Evolutionary conservation across 2,797 vertebrate species (phyloP).

Genomic region (Melanotaenia nigrans): DNA sequence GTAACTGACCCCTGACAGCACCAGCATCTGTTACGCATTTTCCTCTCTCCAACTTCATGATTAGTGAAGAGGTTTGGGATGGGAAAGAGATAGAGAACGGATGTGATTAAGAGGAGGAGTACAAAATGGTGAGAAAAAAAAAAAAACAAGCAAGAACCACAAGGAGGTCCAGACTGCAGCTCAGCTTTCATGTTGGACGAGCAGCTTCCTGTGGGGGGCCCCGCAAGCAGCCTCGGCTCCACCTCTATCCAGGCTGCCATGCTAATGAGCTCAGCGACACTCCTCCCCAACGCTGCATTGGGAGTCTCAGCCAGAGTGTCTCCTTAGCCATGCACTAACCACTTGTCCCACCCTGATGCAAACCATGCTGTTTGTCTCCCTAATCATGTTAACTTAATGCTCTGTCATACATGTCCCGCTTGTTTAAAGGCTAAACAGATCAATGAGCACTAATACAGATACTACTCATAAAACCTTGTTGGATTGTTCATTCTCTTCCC

Average conservation of each 20-base stretch:
- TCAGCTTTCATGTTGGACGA: slow-evolving; percentile 55
- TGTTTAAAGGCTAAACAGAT: slow-evolving; percentile 25
- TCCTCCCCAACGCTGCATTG: slow-evolving; percentile 51
- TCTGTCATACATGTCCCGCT: slow-evolving; percentile 16
- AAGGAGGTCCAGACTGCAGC: slow-evolving; percentile 25
- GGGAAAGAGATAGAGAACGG: slow-evolving; percentile 61
- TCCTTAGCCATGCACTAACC: slow-evolving; percentile 47
- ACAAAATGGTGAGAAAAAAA: slow-evolving; percentile 40
- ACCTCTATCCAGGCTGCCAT: slow-evolving; percentile 45
- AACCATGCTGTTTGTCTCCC: slow-evolving; percentile 48
- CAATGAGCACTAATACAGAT: slow-evolving; percentile 36
- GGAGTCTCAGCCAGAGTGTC: slow-evolving; percentile 55
- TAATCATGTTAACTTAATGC: slow-evolving; percentile 43
- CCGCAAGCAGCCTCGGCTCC: slow-evolving; percentile 40
- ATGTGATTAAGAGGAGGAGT: slow-evolving; percentile 63
- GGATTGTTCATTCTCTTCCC: slow-evolving; percentile 10
- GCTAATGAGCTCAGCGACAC: slow-evolving; percentile 60
- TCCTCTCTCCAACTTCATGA: slow-evolving; percentile 64
- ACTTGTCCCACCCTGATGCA: slow-evolving; percentile 33
- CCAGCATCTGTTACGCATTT: slow-evolving; percentile 65
- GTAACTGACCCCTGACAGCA: slow-evolving; percentile 60
- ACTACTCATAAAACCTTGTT: slow-evolving; percentile 43
- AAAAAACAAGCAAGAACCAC: slow-evolving; percentile 28
- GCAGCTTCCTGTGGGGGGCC: slow-evolving; percentile 63
- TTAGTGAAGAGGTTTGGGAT: slow-evolving; percentile 69